Percentiles rank a stretch among this genome's conserved stretches.
Conservation (phyloP, 1,140 invertebrate genomes). For the Aporrectodea caliginosa region DNA sequence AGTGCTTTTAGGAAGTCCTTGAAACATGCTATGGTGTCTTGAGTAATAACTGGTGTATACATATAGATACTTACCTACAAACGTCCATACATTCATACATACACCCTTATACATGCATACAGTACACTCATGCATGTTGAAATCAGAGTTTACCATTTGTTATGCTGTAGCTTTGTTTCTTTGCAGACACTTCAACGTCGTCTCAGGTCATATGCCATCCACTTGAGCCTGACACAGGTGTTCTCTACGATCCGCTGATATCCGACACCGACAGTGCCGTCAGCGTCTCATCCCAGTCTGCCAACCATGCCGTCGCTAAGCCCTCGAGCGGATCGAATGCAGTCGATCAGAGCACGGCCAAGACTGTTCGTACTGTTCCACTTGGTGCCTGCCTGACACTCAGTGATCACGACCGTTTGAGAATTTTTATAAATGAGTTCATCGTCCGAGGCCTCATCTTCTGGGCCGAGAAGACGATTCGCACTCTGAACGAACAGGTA, state of each 20-base stretch:
- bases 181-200: background rate
- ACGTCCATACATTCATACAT: too few species aligned
- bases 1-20: too few species aligned
- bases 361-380: too few species aligned
- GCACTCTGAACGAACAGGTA: constrained; percentile 75
- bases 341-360: background rate
- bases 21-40: too few species aligned
- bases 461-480: constrained; percentile 82
- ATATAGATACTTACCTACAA: too few species aligned
- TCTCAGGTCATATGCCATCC: background rate
- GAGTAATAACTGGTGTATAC: too few species aligned
- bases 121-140: too few species aligned
- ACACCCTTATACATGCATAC: too few species aligned
- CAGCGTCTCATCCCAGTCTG: constrained; percentile 5
- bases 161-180: background rate
- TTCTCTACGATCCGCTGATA: background rate
- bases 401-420: constrained; percentile 75
- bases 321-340: background rate
- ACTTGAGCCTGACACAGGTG: background rate
- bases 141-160: too few species aligned
- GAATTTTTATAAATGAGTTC: constrained; percentile 82
- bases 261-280: background rate
- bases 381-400: constrained; percentile 67
- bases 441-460: constrained; percentile 79
- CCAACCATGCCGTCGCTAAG: constrained; percentile 12